phyloP scores from a whole-genome alignment of 2,797 vertebrate species.

The Bovichtus diacanthus region DNA sequence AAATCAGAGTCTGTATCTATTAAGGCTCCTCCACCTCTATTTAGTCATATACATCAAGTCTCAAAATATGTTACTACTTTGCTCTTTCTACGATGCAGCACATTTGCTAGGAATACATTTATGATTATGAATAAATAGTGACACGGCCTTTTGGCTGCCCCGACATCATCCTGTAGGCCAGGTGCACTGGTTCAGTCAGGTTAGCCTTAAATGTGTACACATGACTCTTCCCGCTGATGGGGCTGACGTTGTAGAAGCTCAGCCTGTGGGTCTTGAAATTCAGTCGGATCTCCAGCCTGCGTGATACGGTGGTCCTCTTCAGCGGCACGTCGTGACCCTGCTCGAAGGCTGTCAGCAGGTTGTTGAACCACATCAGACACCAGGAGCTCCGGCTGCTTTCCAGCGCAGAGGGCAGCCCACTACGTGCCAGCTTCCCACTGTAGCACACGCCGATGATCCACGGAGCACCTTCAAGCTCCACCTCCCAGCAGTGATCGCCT shows the following conservation, averaged over 20 bases:
- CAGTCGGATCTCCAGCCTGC: constrained; percentile 79
- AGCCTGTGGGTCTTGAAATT: constrained; percentile 79
- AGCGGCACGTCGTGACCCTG: constrained; percentile 71
- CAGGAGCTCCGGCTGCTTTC: constrained; percentile 82
- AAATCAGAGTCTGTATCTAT: not conserved
- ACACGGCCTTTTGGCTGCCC: constrained; percentile 78
- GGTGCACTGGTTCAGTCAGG: constrained; percentile 79
- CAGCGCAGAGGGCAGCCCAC: constrained; percentile 80
- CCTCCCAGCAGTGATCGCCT: constrained; percentile 82
- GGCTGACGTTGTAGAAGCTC: constrained; percentile 80
- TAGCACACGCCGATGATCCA: constrained; percentile 84
- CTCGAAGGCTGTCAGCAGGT: constrained; percentile 82
- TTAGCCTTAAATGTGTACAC: constrained; percentile 80
- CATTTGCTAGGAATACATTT: not conserved
- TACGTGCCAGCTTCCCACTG: constrained; percentile 64
- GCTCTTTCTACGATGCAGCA: not conserved
- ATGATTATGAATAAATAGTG: constrained; percentile 70
- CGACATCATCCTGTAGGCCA: constrained; percentile 85
- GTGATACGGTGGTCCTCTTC: constrained; percentile 76
- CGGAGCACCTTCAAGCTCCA: constrained; percentile 76
- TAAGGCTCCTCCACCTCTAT: too few species aligned
- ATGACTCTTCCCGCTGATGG: constrained; percentile 74
- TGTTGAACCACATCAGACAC: constrained; percentile 86
- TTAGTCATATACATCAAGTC: constrained; percentile 3
- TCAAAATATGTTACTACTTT: not conserved